Conservation (phyloP, 2,113 vertebrate species). For the Panthera tigris region DNA sequence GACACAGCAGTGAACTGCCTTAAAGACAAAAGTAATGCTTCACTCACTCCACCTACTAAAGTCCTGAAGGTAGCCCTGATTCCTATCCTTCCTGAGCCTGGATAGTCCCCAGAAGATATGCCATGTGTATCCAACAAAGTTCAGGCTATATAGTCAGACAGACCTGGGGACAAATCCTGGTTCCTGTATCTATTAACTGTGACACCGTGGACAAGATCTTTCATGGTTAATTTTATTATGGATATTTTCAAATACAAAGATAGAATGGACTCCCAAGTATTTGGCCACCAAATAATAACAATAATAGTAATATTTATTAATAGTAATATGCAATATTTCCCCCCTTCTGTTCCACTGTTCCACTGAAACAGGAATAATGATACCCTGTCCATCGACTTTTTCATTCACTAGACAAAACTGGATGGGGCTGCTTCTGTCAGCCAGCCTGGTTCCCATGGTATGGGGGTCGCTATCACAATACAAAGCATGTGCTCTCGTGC, state of each 20-base stretch:
- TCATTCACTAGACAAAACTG: neutral
- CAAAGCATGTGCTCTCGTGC: neutral
- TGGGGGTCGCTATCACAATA: neutral
- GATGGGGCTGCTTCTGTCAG: neutral
- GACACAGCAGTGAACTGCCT: neutral
- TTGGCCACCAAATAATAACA: neutral
- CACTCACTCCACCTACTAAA: neutral
- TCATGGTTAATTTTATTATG: neutral
- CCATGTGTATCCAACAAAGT: neutral
- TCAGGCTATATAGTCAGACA: neutral
- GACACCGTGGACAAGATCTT: neutral
- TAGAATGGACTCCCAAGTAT: neutral
- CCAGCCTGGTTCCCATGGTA: neutral
- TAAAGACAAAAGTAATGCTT: neutral
- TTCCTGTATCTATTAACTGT: neutral
- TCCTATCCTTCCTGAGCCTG: neutral
- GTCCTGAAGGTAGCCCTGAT: neutral
- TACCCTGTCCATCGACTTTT: neutral
- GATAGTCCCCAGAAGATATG: neutral
- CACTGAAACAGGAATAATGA: neutral
- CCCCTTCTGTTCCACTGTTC: neutral
- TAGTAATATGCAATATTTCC: neutral
- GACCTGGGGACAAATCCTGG: neutral
- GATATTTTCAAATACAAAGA: neutral
- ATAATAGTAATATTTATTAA: too few species aligned